phyloP scores from a whole-genome alignment of 2,113 vertebrate genomes.

The Archocentrus centrarchus region DNA sequence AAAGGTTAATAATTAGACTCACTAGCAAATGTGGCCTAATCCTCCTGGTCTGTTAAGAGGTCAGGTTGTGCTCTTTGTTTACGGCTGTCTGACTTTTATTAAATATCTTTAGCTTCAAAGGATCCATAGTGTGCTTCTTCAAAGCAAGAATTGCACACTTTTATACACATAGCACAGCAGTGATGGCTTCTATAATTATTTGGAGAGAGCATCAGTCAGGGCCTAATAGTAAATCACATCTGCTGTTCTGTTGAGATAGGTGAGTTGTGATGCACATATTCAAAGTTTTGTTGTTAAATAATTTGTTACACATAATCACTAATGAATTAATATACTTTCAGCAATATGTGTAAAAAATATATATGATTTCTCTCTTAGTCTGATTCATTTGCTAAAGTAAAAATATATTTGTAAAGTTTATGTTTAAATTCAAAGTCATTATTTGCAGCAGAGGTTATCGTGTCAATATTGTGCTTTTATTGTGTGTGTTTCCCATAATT shows the following conservation, averaged over 20 bases:
- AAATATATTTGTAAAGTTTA: neutral
- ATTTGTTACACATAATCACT: neutral
- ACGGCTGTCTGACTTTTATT: neutral
- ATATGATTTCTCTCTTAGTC: neutral
- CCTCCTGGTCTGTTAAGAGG: neutral
- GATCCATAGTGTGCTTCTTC: neutral
- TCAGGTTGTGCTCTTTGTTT: neutral
- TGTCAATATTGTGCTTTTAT: too few relatives aligned
- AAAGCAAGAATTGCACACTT: neutral
- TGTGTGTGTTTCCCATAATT: too few relatives aligned
- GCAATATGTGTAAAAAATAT: too few relatives aligned
- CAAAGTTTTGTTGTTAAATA: neutral
- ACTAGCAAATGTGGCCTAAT: neutral
- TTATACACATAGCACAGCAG: neutral
- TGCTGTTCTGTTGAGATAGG: neutral
- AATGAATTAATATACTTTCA: too few relatives aligned
- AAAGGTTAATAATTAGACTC: conserved; percentile 2
- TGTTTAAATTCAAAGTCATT: neutral
- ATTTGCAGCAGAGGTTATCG: too few relatives aligned
- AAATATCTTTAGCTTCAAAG: neutral
- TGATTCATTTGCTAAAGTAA: neutral
- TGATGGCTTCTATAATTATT: neutral
- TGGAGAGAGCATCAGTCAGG: neutral
- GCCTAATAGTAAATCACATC: neutral
- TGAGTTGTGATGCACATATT: neutral